phyloP scores from a whole-genome alignment of 1,140 invertebrate genomes.

The Propsilocerus akamusi region DNA sequence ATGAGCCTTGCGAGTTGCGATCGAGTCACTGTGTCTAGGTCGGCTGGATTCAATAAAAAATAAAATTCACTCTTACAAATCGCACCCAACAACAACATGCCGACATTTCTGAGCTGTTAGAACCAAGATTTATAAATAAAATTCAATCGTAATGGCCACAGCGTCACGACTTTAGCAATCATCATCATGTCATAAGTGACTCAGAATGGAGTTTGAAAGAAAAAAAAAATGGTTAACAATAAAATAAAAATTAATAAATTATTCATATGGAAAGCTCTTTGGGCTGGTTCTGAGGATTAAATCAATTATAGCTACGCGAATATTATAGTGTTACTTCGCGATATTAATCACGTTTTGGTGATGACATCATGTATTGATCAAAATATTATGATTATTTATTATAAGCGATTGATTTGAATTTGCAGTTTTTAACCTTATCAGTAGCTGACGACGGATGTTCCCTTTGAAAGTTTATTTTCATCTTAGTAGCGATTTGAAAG shows the following conservation, averaged over 20 bases:
- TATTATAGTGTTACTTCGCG: no score
- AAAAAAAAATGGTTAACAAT: not conserved
- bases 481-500: no score
- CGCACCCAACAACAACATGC: not conserved
- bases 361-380: no score
- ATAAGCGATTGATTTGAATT: no score
- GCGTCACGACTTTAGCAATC: not conserved
- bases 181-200: slow-evolving; percentile 1
- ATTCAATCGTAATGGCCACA: not conserved
- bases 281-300: not conserved
- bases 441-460: no score
- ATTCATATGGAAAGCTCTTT: not conserved
- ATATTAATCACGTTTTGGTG: no score
- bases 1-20: not conserved
- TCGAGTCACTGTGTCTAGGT: slow-evolving; percentile 1
- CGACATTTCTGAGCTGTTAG: not conserved
- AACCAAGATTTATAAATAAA: not conserved
- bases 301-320: no score
- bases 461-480: no score
- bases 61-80: not conserved
- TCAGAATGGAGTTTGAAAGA: not conserved
- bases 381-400: no score
- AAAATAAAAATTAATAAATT: not conserved
- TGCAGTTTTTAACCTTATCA: no score
- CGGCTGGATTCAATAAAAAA: not conserved